Conservation (phyloP, 2,797 vertebrate species). For the Zonotrichia albicollis region DNA sequence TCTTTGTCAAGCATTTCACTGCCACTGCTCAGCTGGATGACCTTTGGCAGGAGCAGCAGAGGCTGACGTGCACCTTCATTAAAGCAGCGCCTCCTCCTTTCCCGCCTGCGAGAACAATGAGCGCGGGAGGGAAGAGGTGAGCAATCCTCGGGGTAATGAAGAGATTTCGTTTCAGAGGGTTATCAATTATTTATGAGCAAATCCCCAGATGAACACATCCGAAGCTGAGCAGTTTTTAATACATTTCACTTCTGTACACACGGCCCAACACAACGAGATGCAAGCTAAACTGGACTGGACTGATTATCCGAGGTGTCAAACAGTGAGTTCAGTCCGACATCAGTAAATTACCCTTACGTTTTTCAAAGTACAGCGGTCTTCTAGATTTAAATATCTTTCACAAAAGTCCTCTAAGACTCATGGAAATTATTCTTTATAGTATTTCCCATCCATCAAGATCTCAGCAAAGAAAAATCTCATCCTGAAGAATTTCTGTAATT, state of each 20-base stretch:
- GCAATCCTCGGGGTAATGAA: neutral
- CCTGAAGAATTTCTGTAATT: neutral
- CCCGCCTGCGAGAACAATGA: neutral
- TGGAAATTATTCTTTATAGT: neutral
- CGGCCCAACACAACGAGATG: neutral
- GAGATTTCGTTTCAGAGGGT: constrained; percentile 43
- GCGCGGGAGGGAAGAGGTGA: neutral
- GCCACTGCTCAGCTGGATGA: neutral
- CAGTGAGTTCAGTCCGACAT: neutral
- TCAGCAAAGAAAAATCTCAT: neutral
- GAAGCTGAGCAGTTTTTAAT: neutral
- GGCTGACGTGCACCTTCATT: neutral
- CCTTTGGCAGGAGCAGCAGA: neutral
- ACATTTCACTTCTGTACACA: neutral
- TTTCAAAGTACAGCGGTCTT: neutral
- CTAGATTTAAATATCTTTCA: neutral
- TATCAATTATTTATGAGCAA: constrained; percentile 61
- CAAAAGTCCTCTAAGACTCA: neutral
- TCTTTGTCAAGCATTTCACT: neutral
- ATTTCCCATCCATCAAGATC: neutral
- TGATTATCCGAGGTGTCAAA: neutral
- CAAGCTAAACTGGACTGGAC: neutral
- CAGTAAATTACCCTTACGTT: neutral
- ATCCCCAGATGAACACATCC: constrained; percentile 7
- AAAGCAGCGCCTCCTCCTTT: neutral